Evolutionary conservation across 2,113 vertebrate genomes (phyloP), one percentile per base, ranked within the genome.

Genomic region (Salvelinus sp.): DNA sequence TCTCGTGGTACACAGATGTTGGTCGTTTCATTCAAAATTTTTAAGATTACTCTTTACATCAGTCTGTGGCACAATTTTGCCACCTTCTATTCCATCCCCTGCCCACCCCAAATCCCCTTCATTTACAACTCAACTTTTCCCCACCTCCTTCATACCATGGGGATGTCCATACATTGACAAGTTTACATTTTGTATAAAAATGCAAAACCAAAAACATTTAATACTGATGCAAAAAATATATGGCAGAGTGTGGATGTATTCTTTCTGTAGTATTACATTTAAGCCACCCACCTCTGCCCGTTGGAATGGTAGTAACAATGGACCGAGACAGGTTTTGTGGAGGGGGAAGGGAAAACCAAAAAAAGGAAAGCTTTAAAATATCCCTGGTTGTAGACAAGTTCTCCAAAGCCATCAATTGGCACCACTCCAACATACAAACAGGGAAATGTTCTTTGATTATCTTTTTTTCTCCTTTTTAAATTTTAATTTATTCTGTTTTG

Each of bases 331-430:
- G 94, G 96, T 93, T 95, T 94, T 96, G 94, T 90, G 88, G 84
- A 50, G 86, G 73, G 77, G 70, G 75, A 78, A 82, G 76, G 74
- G 86, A 82, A 77, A 90, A 91, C 88, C 91, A 92, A 82, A 80
- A 74, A 85, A 87, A 91, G 75, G 84, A 94, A 90, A 88, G 85
- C 88, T 94, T 96, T 93, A 95, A 97, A 96, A 96, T 95, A 95
- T 97, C 96, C 96, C 95, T 95, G 95, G 94, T 95, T 94, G 94
- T 94, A 94, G 94, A 96, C 93, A 93, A 96, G 95, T 96, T 96
- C 95, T 97, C 95, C 93, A 93, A 92, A 94, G 95, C 94, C 95
- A 95, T 89, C 92, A 94, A 90, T 93, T 95, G 95, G 95, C 94
- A 88, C 92, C 94, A 93, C 95, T 96, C 95, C 95, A 94, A 80